Base-by-base conservation (phyloP, 2,888 invertebrate species). In the Erebia palarica region DNA sequence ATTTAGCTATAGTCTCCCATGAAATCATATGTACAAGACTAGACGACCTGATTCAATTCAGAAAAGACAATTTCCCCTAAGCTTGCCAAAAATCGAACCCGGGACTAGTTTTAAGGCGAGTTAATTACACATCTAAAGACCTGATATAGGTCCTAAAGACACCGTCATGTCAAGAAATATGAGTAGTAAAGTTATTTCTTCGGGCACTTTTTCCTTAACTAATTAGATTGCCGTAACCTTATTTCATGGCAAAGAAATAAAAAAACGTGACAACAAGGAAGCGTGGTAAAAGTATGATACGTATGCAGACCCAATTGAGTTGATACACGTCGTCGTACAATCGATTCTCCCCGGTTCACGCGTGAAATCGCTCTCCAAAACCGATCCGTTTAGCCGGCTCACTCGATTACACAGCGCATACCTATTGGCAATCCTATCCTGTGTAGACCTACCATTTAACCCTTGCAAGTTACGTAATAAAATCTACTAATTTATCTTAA, bases 351-450 rank as follows among this genome's bases (percentile, higher is more conserved):
- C 78, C 90, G 89, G 82, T 83, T 79, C 82, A 80, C 84, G 90
- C 91, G 90, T 93, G 90, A 92, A 93, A 92, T 92, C 89, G 86
- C 80, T 76, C 85, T 84, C 86, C 63, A 82, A 79, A 86, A 87
- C 86, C 88, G 86, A 87, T 89, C 81, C 83, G 80, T 85, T 85
- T 86, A 83, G 79, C 82, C 82, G 78, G 81, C 81, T 82, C 78
- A 87, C 86, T 89, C 86, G 87, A 90, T 89, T 90, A 82, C 82
- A 80, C 82, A 90, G 89, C 90, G 82, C 82, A 80, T 82, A 68
- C 66, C n/a, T n/a, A n/a, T n/a, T 16, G 73, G 75, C 69, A 73
- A 21, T 70, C 71, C 68, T 18, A 18, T 18, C 55, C 55, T 55
- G n/a, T n/a, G n/a, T 14, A 53, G 53, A 53, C 16, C 53, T 36